These are phyloP conservation scores for Ceraclea dissimilis DNA, from an alignment of 2,888 invertebrate genomes.

Conservation along the genomic window DNA sequence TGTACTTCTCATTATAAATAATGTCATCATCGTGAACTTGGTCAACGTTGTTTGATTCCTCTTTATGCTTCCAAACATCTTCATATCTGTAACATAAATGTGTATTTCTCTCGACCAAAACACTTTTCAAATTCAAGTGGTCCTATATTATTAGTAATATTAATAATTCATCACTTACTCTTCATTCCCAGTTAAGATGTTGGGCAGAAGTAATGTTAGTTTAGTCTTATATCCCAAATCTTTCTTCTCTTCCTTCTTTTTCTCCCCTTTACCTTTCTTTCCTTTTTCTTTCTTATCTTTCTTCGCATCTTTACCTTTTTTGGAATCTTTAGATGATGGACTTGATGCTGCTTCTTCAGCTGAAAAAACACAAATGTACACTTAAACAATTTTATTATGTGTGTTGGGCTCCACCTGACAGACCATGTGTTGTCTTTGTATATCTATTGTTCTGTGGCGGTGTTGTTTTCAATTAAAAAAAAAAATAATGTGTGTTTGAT, in stretches of 20 bases:
- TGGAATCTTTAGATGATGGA: constrained; percentile 69
- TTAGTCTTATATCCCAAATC: constrained; percentile 62
- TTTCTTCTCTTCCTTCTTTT: constrained; percentile 30
- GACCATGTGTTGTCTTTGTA: background rate
- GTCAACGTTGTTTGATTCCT: constrained; percentile 63
- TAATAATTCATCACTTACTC: constrained; percentile 46
- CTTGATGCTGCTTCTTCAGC: constrained; percentile 71
- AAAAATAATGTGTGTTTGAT: too few relatives aligned
- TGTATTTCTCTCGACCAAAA: background rate
- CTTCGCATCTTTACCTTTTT: constrained; percentile 57
- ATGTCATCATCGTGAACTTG: constrained; percentile 76
- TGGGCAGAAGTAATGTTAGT: constrained; percentile 64
- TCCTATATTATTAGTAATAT: too few relatives aligned
- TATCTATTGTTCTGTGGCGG: too few relatives aligned
- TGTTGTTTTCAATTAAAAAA: background rate
- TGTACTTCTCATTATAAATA: constrained; percentile 75
- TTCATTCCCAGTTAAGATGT: constrained; percentile 62
- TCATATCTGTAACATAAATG: constrained; percentile 47
- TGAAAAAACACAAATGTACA: background rate
- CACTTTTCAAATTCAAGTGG: too few relatives aligned
- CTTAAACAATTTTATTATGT: background rate
- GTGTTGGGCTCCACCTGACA: background rate
- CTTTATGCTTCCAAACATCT: constrained; percentile 76
- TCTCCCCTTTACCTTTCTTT: constrained; percentile 20
- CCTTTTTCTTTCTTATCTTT: constrained; percentile 20